A percentile compares a stretch with the other conserved stretches of the same genome.
Evolutionary conservation across 2,888 invertebrate genomes (phyloP).

Genomic region (Metacarcinus magister): DNA sequence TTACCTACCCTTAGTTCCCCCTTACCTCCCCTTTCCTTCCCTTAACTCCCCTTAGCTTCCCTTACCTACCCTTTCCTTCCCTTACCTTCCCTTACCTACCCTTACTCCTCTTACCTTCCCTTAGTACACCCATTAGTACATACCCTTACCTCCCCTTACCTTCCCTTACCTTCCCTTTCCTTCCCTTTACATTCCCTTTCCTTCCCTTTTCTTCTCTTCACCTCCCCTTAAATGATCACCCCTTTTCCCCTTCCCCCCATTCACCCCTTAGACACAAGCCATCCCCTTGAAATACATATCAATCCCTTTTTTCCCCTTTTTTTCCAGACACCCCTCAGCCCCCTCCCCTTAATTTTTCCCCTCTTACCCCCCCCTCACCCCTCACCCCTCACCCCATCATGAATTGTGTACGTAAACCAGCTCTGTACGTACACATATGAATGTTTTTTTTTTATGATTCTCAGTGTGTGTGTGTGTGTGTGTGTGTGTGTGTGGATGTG

Average conservation of each 20-base stretch:
- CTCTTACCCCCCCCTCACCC: too few relatives aligned
- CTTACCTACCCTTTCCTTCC: background rate
- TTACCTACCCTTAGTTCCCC: background rate
- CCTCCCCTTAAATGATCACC: background rate
- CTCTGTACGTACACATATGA: background rate
- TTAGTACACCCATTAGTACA: too few relatives aligned
- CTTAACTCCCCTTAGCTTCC: rapidly evolving
- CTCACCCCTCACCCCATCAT: too few relatives aligned
- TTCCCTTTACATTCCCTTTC: background rate
- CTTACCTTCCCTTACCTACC: background rate
- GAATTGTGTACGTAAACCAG: background rate
- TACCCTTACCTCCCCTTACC: too few relatives aligned
- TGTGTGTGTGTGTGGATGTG: background rate
- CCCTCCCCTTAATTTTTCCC: background rate
- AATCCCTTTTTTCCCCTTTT: background rate
- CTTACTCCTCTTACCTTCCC: background rate
- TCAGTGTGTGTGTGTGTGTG: background rate
- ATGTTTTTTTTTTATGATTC: background rate
- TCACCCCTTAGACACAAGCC: background rate
- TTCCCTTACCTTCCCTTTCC: background rate
- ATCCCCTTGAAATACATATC: too few relatives aligned
- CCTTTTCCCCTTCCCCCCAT: background rate
- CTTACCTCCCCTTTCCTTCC: background rate
- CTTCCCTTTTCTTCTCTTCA: background rate
- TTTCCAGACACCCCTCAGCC: background rate